Percentiles rank a stretch among this genome's conserved stretches.
Conservation (phyloP, 2,797 vertebrate species). For the Rhyacichthys aspro region DNA sequence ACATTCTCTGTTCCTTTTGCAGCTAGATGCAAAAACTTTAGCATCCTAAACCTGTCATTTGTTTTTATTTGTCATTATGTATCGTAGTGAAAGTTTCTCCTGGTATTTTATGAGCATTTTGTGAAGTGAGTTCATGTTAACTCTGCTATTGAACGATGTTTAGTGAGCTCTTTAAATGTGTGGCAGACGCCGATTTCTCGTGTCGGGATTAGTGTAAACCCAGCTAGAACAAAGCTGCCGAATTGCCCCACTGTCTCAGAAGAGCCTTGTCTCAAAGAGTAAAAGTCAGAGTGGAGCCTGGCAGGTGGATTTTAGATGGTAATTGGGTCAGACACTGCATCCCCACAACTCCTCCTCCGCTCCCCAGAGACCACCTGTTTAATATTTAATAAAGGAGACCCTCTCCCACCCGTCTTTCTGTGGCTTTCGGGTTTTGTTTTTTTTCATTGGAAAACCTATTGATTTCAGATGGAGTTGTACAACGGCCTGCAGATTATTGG, state of each 20-base stretch:
- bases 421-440: conserved; percentile 32
- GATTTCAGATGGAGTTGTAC: conserved; percentile 76
- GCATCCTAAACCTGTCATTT: no score
- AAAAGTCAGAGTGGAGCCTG: conserved; percentile 48
- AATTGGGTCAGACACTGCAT: conserved; percentile 76
- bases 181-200: no score
- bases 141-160: conserved; percentile 24
- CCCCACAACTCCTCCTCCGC: conserved; percentile 56
- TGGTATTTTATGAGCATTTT: background rate
- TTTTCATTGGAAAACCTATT: conserved; percentile 69
- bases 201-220: conserved; percentile 55
- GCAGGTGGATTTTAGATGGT: conserved; percentile 72
- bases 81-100: background rate
- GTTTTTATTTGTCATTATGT: no score
- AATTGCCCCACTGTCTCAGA: conserved; percentile 49
- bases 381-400: conserved; percentile 79
- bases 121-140: conserved; percentile 19
- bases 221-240: conserved; percentile 22
- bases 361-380: conserved; percentile 64
- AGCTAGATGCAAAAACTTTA: no score
- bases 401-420: conserved; percentile 33
- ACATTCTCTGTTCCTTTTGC: no score
- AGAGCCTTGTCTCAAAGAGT: conserved; percentile 49
- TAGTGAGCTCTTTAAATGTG: conserved; percentile 26
- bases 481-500: conserved; percentile 72